Percentiles rank a stretch among this genome's conserved stretches.
Conservation (phyloP, 2,888 invertebrate genomes). For the Netelia inedita region DNA sequence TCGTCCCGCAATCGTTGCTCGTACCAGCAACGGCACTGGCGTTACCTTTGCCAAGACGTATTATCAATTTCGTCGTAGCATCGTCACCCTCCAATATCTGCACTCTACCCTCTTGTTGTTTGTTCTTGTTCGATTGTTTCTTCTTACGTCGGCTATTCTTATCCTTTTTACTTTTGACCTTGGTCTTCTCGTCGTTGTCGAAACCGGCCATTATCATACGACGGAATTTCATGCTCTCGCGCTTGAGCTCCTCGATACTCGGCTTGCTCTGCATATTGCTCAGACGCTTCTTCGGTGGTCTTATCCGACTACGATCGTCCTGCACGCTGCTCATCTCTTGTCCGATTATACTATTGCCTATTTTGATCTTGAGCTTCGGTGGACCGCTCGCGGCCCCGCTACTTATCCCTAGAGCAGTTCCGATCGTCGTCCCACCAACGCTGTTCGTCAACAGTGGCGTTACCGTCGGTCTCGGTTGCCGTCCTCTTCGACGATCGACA, state of each 20-base stretch:
- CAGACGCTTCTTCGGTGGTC: conserved; percentile 94
- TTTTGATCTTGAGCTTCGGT: conserved; percentile 93
- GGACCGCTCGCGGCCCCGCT: conserved; percentile 83
- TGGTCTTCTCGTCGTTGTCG: conserved; percentile 88
- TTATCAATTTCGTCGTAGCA: conserved; percentile 91
- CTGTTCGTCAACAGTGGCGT: conserved; percentile 79
- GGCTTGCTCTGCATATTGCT: conserved; percentile 86
- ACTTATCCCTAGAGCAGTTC: conserved; percentile 72
- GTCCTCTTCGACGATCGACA: conserved; percentile 81
- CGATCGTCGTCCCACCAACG: conserved; percentile 81
- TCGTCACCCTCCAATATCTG: conserved; percentile 87
- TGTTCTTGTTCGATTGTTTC: conserved; percentile 86
- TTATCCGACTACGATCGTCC: conserved; percentile 79
- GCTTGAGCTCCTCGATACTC: conserved; percentile 92
- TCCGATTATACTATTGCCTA: conserved; percentile 87
- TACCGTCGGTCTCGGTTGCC: conserved; percentile 79
- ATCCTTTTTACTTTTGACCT: conserved; percentile 85
- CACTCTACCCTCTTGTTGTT: conserved; percentile 86
- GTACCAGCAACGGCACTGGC: conserved; percentile 28
- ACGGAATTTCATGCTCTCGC: conserved; percentile 95
- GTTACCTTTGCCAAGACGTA: conserved; percentile 87
- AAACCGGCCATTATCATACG: conserved; percentile 94
- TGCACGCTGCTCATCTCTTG: conserved; percentile 86
- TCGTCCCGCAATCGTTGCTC: conserved; percentile 49
- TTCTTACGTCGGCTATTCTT: conserved; percentile 87